Conservation (phyloP, 2,888 invertebrate genomes). For the Sisyra terminalis region DNA sequence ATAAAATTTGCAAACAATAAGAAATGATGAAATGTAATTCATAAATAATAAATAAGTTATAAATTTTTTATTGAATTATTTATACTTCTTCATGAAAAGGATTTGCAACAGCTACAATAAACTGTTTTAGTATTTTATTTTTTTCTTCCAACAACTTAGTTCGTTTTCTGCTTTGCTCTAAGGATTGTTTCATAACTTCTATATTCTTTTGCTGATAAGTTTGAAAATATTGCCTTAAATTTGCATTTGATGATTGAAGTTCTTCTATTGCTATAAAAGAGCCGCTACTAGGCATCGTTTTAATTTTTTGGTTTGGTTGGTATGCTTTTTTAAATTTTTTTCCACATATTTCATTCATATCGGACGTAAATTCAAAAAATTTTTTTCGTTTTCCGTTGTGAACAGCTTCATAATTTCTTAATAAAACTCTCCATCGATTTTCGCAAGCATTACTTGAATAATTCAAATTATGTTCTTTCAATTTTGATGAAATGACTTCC, state of each 20-base stretch:
- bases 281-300: background rate
- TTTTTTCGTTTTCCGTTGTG: background rate
- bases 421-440: conserved; percentile 2
- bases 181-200: background rate
- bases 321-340: background rate
- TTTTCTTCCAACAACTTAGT: conserved; percentile 1
- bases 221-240: background rate
- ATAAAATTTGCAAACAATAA: too few relatives aligned
- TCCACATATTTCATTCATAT: background rate
- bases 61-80: too few relatives aligned
- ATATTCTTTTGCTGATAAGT: background rate
- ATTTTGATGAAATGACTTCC: background rate
- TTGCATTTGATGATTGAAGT: background rate
- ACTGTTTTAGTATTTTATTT: conserved; percentile 1
- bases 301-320: background rate
- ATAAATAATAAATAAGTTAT: too few relatives aligned
- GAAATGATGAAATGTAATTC: too few relatives aligned
- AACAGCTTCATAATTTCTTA: background rate
- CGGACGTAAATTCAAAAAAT: background rate
- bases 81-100: too few relatives aligned
- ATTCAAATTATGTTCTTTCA: background rate
- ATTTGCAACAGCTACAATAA: too few relatives aligned
- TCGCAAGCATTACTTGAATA: conserved; percentile 1
- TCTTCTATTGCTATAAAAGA: background rate
- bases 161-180: background rate